These are phyloP conservation scores for Sesia apiformis DNA, from an alignment of 2,888 invertebrate genomes.

Conservation along the genomic window DNA sequence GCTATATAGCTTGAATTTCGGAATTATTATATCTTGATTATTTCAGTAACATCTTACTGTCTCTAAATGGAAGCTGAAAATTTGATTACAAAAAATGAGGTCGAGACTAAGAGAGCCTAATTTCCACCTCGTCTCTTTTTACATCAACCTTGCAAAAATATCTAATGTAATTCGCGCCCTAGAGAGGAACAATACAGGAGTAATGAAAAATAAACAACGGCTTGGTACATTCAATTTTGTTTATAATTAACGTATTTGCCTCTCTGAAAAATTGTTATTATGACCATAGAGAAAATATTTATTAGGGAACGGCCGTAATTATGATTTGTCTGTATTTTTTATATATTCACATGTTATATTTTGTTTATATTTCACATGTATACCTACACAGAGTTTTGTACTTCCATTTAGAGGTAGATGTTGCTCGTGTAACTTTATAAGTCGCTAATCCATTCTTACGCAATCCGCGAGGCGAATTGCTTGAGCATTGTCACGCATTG, in stretches of 20 bases:
- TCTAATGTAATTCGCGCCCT: slow-evolving; percentile 36
- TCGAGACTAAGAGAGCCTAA: slow-evolving; percentile 39
- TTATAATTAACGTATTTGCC: too few species aligned
- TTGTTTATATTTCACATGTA: background rate
- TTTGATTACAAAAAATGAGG: slow-evolving; percentile 50
- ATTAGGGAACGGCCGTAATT: slow-evolving; percentile 8
- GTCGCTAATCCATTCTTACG: slow-evolving; percentile 33
- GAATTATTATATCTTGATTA: too few species aligned
- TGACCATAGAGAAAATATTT: too few species aligned
- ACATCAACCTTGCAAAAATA: slow-evolving; percentile 41
- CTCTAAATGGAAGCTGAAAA: slow-evolving; percentile 39
- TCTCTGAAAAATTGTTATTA: too few species aligned
- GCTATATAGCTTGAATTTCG: too few species aligned
- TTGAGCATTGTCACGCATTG: slow-evolving; percentile 14
- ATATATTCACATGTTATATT: too few species aligned
- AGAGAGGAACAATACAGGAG: slow-evolving; percentile 32
- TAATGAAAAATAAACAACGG: slow-evolving; percentile 54
- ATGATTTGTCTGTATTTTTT: background rate
- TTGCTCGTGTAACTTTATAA: background rate
- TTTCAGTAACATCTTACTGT: background rate
- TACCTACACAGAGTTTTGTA: background rate
- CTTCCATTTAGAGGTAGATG: too few species aligned
- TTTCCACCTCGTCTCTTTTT: slow-evolving; percentile 43
- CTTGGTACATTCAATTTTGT: slow-evolving; percentile 12
- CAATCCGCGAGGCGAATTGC: slow-evolving; percentile 16